These are phyloP conservation scores for Strigops habroptila DNA, from an alignment of 2,113 vertebrate species.

Conservation along the genomic window DNA sequence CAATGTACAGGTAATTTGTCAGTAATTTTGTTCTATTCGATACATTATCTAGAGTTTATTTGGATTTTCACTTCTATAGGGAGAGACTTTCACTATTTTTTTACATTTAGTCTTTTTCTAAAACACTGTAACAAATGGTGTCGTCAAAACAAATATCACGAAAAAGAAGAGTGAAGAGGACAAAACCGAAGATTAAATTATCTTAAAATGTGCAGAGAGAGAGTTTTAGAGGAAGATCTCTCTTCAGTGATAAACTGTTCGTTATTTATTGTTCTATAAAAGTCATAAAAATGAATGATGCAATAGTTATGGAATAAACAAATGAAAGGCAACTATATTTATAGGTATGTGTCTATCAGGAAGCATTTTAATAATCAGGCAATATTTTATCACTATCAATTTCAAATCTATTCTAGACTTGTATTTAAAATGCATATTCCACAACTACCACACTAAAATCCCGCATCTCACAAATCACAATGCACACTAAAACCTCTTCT, in stretches of 20 bases:
- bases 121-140: neutral
- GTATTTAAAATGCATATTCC: neutral
- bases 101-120: neutral
- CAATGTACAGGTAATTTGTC: neutral
- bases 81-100: neutral
- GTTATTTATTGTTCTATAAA: constrained; percentile 1
- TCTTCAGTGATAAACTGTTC: neutral
- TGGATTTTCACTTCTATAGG: neutral
- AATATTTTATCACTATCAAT: neutral
- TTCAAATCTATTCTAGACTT: neutral
- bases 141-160: neutral
- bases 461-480: neutral
- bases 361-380: constrained; percentile 5
- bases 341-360: neutral
- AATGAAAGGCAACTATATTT: constrained; percentile 10
- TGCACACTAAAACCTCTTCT: neutral
- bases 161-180: neutral
- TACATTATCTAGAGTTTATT: neutral
- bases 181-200: neutral
- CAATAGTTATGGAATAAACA: neutral
- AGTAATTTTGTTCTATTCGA: neutral
- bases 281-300: constrained; percentile 23
- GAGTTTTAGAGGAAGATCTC: neutral
- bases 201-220: neutral
- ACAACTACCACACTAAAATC: neutral